phyloP scores from a whole-genome alignment of 2,797 vertebrate species.

The Champsocephalus esox region DNA sequence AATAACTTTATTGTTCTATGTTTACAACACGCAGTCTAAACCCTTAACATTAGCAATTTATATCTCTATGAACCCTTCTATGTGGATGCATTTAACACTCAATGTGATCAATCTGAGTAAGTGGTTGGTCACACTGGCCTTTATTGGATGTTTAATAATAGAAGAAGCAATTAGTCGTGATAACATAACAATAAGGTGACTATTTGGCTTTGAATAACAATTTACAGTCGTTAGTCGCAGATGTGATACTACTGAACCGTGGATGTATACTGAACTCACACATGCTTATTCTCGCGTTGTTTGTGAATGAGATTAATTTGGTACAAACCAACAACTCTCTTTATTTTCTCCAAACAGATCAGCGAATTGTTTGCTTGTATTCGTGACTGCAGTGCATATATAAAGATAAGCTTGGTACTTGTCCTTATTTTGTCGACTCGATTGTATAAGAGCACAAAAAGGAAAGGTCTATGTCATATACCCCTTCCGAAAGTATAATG shows the following conservation, averaged over 20 bases:
- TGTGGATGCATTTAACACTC: accelerated
- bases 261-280: neutral
- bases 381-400: neutral
- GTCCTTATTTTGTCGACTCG: neutral
- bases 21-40: accelerated
- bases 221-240: neutral
- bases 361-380: too few species aligned
- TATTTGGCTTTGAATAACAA: neutral
- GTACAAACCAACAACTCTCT: slow-evolving; percentile 34
- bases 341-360: neutral
- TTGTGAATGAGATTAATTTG: slow-evolving; percentile 4
- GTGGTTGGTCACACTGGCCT: too few species aligned
- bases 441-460: neutral
- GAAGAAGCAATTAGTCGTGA: neutral
- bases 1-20: too few species aligned
- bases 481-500: slow-evolving; percentile 48
- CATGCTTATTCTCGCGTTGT: slow-evolving; percentile 58
- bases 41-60: accelerated
- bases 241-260: neutral
- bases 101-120: too few species aligned
- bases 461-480: neutral
- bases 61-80: neutral
- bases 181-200: neutral
- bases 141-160: neutral
- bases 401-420: accelerated